Conservation (phyloP, 2,113 vertebrate species). For the Spermophilus dauricus region DNA sequence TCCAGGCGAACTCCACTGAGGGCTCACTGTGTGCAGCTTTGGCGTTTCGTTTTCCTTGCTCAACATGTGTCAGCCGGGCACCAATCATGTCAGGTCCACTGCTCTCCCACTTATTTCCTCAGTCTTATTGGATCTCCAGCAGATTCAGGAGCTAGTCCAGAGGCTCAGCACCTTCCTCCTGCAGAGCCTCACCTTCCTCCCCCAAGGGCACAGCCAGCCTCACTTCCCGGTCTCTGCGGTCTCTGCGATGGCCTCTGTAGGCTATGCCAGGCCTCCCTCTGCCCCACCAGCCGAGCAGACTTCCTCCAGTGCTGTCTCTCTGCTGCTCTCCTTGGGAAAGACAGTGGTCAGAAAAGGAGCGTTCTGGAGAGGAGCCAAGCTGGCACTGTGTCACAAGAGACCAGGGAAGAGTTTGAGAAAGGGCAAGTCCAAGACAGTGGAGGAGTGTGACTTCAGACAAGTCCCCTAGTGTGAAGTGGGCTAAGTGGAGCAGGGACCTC, state of each 20-base stretch:
- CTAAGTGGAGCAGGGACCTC: not conserved
- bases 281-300: not conserved
- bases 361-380: not conserved
- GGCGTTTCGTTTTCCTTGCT: not conserved
- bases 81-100: not conserved
- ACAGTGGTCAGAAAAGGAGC: not conserved
- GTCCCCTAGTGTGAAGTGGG: not conserved
- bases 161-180: not conserved
- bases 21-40: fast-evolving
- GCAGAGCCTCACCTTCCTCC: not conserved
- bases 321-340: not conserved
- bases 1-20: fast-evolving
- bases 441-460: not conserved
- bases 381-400: not conserved
- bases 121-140: not conserved
- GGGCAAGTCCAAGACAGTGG: too few species aligned
- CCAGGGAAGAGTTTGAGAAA: not conserved
- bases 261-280: not conserved
- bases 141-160: not conserved
- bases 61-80: not conserved
- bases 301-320: not conserved
- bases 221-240: not conserved
- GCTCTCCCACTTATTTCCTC: not conserved
- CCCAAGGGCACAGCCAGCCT: too few species aligned
- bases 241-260: too few species aligned